Base-by-base conservation (phyloP, 2,888 invertebrate genomes). In the Hybos culiciformis region DNA sequence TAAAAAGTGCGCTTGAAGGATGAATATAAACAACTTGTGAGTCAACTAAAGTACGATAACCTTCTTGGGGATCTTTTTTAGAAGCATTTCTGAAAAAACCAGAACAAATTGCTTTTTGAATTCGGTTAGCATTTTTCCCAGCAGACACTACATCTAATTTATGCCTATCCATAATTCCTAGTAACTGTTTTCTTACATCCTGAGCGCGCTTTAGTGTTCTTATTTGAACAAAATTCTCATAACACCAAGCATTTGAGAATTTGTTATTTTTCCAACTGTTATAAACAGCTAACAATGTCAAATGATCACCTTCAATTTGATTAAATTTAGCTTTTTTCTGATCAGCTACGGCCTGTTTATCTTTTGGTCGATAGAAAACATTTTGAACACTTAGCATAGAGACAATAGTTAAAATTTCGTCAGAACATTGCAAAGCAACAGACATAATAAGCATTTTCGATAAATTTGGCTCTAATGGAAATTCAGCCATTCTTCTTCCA, bases 361-460 rank as follows among this genome's bases (percentile, higher is more conserved):
- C 94, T 67, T 92, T 88, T 0, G 90, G 90, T 17, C 88, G 72
- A 57, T 92, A 92, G 70, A 98, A 99, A 1, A 98, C 96, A 68
- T 98, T 98, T 64, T 98, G 97, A 0, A 98, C 94, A 51, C 93
- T 94, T 39, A 99, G 70, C 98, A 98, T 98, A 9, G 96, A 94
- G 1, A 98, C 97, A 45, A 99, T 90, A 0, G 98, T 98, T 8
- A 99, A 72, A 49, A 98, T 87, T 70, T 99, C 98, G 63, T 99
- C 98, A 1, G 93, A 92, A 59, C 98, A 99, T 53, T 90, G 88
- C 36, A 96, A 70, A 18, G 97, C 91, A 1, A 98, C 97, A 0
- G 96, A 96, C 96, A 97, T 97, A 46, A 99, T 98, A 5, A 99
- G 71, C 79, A 99, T 92, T 73, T 99, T 99, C 0, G 94, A 91